Conservation (phyloP, 2,797 vertebrate genomes). For the Myotis daubentonii region DNA sequence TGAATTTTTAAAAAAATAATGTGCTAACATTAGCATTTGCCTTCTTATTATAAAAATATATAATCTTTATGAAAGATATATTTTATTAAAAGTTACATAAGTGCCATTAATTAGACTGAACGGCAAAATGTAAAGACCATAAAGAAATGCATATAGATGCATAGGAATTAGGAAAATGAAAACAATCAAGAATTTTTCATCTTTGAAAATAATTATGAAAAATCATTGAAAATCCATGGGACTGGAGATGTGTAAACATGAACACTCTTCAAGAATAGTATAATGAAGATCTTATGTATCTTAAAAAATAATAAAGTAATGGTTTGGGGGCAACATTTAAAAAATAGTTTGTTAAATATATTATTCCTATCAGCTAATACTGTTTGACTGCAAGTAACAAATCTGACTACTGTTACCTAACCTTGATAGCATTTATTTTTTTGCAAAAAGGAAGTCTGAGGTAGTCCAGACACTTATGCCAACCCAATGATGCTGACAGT, state of each 20-base stretch:
- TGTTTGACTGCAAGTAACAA: not conserved
- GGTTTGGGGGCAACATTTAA: not conserved
- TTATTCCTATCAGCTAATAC: not conserved
- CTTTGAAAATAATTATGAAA: conserved; percentile 19
- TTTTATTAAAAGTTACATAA: not conserved
- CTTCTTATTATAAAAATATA: not conserved
- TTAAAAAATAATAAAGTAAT: not conserved
- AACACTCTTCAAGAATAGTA: not conserved
- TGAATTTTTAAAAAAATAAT: not conserved
- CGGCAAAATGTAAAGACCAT: not conserved
- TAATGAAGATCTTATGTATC: not conserved
- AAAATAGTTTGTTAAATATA: not conserved
- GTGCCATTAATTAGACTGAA: not conserved
- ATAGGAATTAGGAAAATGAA: conserved; percentile 11
- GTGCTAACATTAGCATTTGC: not conserved
- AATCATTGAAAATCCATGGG: not conserved
- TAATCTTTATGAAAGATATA: not conserved
- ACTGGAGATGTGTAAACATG: not conserved
- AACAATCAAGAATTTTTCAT: not conserved
- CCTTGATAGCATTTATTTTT: not conserved
- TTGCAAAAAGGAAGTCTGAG: not conserved
- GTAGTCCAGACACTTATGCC: not conserved
- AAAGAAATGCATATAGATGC: not conserved
- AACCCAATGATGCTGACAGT: not conserved
- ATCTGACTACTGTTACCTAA: not conserved